Percentiles rank a stretch among this genome's conserved stretches.
Conservation (phyloP, 1,140 invertebrate genomes). For the Matsumurasca onukii region DNA sequence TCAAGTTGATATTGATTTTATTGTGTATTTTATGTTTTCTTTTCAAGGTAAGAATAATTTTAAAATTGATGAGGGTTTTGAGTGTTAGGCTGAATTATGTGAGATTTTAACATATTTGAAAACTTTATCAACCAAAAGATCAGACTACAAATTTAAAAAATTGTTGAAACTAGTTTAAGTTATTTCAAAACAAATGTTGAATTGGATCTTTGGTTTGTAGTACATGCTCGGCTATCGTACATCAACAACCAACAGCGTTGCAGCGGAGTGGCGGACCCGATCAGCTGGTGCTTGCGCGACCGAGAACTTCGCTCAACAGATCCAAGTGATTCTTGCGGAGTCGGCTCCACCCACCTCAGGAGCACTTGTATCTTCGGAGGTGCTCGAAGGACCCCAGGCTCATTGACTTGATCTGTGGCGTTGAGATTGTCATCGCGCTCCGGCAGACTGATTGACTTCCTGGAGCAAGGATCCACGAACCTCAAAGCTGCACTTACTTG, state of each 20-base stretch:
- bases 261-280: conserved; percentile 70
- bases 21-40: too few relatives aligned
- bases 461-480: conserved; percentile 85
- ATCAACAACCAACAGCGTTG: conserved; percentile 69
- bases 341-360: conserved; percentile 74
- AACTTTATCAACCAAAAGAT: too few relatives aligned
- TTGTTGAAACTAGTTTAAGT: too few relatives aligned
- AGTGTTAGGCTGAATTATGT: too few relatives aligned
- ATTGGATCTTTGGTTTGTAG: conserved; percentile 34
- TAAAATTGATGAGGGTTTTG: too few relatives aligned
- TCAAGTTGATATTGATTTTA: too few relatives aligned
- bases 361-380: conserved; percentile 91
- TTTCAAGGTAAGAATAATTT: too few relatives aligned
- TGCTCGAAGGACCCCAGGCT: conserved; percentile 69
- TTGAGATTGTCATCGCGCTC: conserved; percentile 84
- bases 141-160: too few relatives aligned
- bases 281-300: conserved; percentile 74
- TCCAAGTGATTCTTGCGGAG: conserved; percentile 83
- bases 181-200: not conserved
- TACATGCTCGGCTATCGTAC: conserved; percentile 67
- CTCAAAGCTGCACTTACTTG: conserved; percentile 86
- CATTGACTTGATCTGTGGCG: conserved; percentile 85
- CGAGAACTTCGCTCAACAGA: conserved; percentile 84
- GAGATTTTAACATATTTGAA: too few relatives aligned
- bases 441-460: conserved; percentile 86